Evolutionary conservation across 2,113 vertebrate species (phyloP).

Genomic region (Herpetotheres cachinnans): DNA sequence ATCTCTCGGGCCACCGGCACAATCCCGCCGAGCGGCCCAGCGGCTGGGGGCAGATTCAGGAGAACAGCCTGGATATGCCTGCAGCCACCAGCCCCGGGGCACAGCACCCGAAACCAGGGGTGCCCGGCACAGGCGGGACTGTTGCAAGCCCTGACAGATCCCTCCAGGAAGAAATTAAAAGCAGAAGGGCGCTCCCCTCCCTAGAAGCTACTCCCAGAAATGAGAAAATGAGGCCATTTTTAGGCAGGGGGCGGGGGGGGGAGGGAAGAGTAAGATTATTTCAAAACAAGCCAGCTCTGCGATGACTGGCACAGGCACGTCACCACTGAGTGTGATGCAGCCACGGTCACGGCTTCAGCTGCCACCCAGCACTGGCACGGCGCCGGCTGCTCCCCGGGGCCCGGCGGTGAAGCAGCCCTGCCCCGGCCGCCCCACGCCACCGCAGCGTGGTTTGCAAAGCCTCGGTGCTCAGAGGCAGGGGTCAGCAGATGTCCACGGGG

Average conservation of each 20-base stretch:
- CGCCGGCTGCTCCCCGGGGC: rapidly evolving
- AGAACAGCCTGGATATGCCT: neutral
- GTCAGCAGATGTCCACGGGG: rapidly evolving
- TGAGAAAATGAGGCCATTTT: neutral
- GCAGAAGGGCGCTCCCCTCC: neutral
- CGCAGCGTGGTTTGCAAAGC: rapidly evolving
- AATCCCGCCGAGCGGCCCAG: rapidly evolving
- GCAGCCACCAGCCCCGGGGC: neutral
- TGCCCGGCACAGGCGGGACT: rapidly evolving
- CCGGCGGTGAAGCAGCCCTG: rapidly evolving
- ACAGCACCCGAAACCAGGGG: rapidly evolving
- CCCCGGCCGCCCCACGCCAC: neutral
- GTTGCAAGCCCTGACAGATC: neutral
- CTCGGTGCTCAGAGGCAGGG: rapidly evolving
- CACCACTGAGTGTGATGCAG: neutral
- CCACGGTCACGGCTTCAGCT: neutral
- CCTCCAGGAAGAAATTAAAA: neutral
- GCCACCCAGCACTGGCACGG: rapidly evolving
- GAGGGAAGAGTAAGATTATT: too few relatives aligned
- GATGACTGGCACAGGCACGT: neutral
- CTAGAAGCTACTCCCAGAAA: neutral
- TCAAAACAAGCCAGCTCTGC: neutral
- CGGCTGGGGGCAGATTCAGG: neutral
- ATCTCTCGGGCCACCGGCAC: neutral
- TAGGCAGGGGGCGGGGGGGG: too few relatives aligned